Base-by-base conservation (phyloP, 2,888 invertebrate genomes). In the Apodemia duryi region DNA sequence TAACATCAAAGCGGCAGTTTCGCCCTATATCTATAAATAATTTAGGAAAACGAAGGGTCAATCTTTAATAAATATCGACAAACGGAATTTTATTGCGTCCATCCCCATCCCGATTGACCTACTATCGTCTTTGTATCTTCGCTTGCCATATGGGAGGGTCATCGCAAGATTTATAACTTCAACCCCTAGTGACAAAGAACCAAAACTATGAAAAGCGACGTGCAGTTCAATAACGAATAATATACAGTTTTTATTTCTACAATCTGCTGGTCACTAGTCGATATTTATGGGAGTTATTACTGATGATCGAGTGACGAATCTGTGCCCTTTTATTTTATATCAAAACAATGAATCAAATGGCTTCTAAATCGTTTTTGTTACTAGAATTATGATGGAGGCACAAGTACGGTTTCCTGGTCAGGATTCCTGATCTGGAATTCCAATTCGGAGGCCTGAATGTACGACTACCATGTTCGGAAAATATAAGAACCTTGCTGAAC, bases 81-180 rank as follows among this genome's bases (percentile, higher is more conserved):
- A 77, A 79, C 76, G 76, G 78, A 80, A 74, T 82, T 82, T 81
- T 81, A 84, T 83, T 82, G 79, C 78, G 78, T 80, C 82, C 78
- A 77, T 81, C 77, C 81, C 82, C 81, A 79, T 77, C 81, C 80
- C 82, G 82, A 77, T 80, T 86, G 83, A 82, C 81, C 82, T 75
- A 81, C 75, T 80, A 80, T 79, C 51, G 21, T 51, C 71, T 76
- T 75, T 78, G 78, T 78, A 80, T 81, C 80, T 79, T 69, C 73
- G 70, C 71, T 72, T 76, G 75, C 79, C 75, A 81, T 78, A 78
- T 79, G 77, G 79, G 81, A 83, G 85, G 85, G 85, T 84, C 85
- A 84, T 82, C 75, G 74, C 72, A 74, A 82, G 83, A 86, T 86
- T 85, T 86, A 85, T 84, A 80, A 77, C 77, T 78, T 73, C 72